Percentiles rank a stretch among this genome's conserved stretches.
Conservation (phyloP, 2,797 vertebrate genomes). For the Rhinogobio ventralis region DNA sequence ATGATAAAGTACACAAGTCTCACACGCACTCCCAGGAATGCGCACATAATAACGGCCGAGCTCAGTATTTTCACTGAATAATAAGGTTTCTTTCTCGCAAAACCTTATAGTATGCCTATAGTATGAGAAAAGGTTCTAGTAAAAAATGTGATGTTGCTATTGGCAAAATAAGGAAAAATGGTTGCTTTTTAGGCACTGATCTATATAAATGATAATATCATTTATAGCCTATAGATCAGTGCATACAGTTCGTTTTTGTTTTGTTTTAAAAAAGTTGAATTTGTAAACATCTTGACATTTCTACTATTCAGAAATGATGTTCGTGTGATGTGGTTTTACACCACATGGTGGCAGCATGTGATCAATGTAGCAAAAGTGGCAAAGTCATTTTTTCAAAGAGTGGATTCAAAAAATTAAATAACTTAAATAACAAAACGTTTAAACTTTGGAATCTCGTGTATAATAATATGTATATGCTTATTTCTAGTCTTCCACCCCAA, state of each 20-base stretch:
- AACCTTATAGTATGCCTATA: too few species aligned
- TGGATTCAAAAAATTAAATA: neutral
- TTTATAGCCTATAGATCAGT: too few species aligned
- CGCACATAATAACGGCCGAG: too few species aligned
- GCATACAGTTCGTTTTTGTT: neutral
- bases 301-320: neutral
- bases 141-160: too few species aligned
- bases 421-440: neutral
- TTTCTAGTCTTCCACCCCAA: neutral
- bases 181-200: neutral
- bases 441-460: neutral
- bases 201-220: too few species aligned
- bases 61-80: too few species aligned
- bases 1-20: too few species aligned
- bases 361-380: neutral
- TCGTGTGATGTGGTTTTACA: neutral
- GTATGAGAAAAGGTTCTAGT: too few species aligned
- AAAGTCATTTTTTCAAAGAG: neutral
- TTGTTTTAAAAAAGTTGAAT: neutral
- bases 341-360: neutral
- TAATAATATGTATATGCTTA: neutral
- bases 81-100: too few species aligned
- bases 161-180: neutral
- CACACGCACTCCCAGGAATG: too few species aligned
- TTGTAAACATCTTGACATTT: neutral